phyloP scores from a whole-genome alignment of 2,888 invertebrate species.

The Eucera pruinosa region DNA sequence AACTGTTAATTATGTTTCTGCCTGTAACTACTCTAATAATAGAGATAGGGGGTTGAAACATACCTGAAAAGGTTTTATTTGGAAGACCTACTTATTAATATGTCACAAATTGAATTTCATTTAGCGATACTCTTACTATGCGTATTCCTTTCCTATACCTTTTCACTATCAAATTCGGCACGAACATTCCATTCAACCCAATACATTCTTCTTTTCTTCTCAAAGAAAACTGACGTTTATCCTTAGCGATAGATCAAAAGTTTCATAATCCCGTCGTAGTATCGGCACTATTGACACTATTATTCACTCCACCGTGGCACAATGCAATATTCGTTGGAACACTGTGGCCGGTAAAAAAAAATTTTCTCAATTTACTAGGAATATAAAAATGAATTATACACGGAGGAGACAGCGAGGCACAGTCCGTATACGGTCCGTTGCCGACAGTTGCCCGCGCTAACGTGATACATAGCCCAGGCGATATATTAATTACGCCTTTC shows the following conservation, averaged over 20 bases:
- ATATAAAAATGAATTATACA: slow-evolving; percentile 37
- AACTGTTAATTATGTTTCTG: no score
- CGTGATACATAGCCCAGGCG: slow-evolving; percentile 14
- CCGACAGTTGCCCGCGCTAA: neutral
- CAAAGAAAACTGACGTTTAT: slow-evolving; percentile 5
- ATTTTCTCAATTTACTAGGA: slow-evolving; percentile 33
- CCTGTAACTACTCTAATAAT: no score
- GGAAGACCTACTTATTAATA: no score
- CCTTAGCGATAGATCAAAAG: slow-evolving; percentile 29
- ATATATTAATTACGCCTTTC: slow-evolving; percentile 42
- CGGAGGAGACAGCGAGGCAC: no score
- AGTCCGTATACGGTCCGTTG: neutral
- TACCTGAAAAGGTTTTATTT: no score
- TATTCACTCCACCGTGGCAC: slow-evolving; percentile 16
- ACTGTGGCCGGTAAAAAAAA: slow-evolving; percentile 4
- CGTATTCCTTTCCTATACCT: no score
- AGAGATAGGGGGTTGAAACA: no score
- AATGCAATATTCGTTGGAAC: slow-evolving; percentile 1
- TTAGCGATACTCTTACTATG: no score
- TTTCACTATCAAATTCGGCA: no score
- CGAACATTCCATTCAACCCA: no score
- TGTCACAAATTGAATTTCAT: no score
- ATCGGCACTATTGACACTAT: slow-evolving; percentile 20
- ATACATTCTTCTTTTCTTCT: no score
- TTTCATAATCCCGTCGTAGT: slow-evolving; percentile 28